These are phyloP conservation scores for Etia nguti DNA, from an alignment of 2,113 vertebrate species.

Conservation along the genomic window DNA sequence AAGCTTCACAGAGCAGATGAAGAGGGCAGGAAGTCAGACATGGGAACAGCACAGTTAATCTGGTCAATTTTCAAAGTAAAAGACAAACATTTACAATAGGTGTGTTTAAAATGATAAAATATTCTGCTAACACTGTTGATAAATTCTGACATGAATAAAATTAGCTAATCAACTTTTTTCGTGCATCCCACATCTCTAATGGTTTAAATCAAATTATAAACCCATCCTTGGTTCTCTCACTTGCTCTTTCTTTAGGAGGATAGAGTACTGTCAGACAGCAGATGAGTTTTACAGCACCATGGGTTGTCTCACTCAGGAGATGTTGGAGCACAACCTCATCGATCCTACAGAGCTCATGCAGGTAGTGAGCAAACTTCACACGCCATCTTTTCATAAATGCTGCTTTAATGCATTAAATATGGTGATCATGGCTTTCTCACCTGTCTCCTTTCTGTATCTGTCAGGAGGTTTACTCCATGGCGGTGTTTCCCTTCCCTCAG, in stretches of 20 bases:
- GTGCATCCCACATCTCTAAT: background rate
- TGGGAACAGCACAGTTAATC: background rate
- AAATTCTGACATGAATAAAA: background rate
- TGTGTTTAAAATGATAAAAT: background rate
- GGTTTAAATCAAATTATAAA: background rate
- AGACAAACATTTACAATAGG: background rate
- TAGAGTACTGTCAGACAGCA: conserved; percentile 90
- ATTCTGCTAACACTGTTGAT: background rate
- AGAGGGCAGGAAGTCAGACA: background rate
- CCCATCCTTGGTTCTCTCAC: background rate
- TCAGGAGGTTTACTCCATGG: conserved; percentile 95
- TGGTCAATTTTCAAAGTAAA: background rate
- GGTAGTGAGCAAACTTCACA: conserved; percentile 55
- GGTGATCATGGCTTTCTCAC: background rate
- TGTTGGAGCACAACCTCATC: conserved; percentile 89
- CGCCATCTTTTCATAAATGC: background rate
- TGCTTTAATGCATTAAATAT: background rate
- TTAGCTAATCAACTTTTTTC: background rate
- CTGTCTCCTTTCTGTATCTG: background rate
- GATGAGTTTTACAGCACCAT: conserved; percentile 97
- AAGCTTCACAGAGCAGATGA: background rate
- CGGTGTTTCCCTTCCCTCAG: conserved; percentile 93
- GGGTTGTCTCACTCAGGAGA: conserved; percentile 94
- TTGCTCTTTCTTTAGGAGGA: conserved; percentile 73
- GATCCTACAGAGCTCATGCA: conserved; percentile 93